Evolutionary conservation across 2,797 vertebrate genomes (phyloP).

Genomic region (Myripristis murdjan): DNA sequence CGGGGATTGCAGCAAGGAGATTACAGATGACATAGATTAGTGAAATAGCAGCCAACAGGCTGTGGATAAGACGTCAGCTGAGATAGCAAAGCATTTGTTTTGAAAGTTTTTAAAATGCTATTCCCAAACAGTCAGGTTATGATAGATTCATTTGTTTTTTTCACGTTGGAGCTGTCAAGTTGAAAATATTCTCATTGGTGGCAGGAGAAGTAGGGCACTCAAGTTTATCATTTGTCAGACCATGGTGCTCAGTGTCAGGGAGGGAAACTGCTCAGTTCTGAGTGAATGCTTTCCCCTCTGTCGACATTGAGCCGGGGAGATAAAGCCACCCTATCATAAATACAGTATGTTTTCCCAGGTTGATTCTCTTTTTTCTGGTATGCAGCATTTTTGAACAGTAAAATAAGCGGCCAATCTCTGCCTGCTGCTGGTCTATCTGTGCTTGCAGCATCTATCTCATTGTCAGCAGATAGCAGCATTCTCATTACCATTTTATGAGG

Average conservation of each 20-base stretch:
- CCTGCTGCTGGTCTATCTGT: constrained; percentile 55
- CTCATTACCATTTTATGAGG: constrained; percentile 79
- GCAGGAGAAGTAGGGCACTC: constrained; percentile 11
- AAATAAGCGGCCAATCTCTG: constrained; percentile 53
- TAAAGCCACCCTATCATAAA: constrained; percentile 31
- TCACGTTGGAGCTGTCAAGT: constrained; percentile 41
- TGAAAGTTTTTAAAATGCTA: constrained; percentile 39
- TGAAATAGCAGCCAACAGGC: constrained; percentile 45
- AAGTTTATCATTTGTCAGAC: constrained; percentile 16
- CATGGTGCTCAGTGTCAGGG: constrained; percentile 22
- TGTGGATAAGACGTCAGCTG: constrained; percentile 25
- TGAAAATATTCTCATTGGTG: constrained; percentile 20
- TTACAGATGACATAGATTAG: constrained; percentile 15
- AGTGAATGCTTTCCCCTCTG: constrained; percentile 5
- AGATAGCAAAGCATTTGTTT: constrained; percentile 21
- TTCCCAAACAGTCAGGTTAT: constrained; percentile 36
- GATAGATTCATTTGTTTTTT: constrained; percentile 37
- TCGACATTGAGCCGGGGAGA: constrained; percentile 19
- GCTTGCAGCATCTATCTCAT: constrained; percentile 58
- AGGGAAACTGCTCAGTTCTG: constrained; percentile 20
- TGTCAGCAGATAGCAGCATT: constrained; percentile 70
- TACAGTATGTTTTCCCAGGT: constrained; percentile 31
- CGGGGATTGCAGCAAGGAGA: constrained; percentile 48
- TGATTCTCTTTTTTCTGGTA: constrained; percentile 19
- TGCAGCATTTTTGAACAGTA: constrained; percentile 38